These are phyloP conservation scores for Caenorhabditis sp. DNA, from an alignment of 2,888 invertebrate species.

Conservation along the genomic window DNA sequence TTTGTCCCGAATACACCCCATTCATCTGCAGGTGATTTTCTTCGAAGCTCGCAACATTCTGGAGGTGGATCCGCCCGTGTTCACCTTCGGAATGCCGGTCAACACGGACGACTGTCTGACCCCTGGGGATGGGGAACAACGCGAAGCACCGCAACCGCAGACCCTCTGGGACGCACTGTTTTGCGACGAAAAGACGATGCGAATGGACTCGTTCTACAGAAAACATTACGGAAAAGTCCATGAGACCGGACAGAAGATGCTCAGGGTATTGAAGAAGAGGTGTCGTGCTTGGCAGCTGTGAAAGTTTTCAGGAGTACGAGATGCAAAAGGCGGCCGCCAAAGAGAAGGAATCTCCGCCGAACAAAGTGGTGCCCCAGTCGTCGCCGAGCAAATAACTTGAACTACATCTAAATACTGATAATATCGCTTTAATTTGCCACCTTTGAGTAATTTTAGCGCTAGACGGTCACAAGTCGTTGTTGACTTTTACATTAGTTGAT, in stretches of 20 bases:
- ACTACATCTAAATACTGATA: no score
- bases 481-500: no score
- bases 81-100: constrained; percentile 23
- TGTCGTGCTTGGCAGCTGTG: neutral
- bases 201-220: constrained; percentile 42
- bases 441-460: no score
- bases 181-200: constrained; percentile 34
- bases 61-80: constrained; percentile 40
- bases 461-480: no score
- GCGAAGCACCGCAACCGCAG: constrained; percentile 29
- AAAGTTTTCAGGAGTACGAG: constrained; percentile 32
- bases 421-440: no score
- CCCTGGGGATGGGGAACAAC: constrained; percentile 40
- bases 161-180: constrained; percentile 53
- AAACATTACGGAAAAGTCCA: constrained; percentile 50
- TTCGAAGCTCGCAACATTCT: constrained; percentile 44
- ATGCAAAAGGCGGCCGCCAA: constrained; percentile 11
- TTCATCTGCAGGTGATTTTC: constrained; percentile 28
- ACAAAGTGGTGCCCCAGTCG: neutral
- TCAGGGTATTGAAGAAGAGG: constrained; percentile 1
- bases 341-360: neutral
- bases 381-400: neutral
- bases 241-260: constrained; percentile 5
- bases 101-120: constrained; percentile 45
- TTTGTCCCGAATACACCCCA: neutral